Evolutionary conservation across 2,797 vertebrate species (phyloP).

Genomic region (Pseudocheirus occidentalis): DNA sequence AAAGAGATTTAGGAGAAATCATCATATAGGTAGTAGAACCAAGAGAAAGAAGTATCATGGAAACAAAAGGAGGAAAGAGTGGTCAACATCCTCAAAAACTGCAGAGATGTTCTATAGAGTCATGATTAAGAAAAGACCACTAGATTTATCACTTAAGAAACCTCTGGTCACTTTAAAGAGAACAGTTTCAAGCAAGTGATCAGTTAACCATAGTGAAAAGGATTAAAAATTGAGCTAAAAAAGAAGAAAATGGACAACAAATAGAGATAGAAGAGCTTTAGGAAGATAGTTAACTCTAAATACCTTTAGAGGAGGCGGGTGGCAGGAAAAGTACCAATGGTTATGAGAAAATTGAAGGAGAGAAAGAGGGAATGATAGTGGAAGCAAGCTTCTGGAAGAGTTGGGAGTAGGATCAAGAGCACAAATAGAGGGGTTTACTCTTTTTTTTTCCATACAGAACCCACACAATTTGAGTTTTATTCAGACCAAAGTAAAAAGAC

Average conservation of each 20-base stretch:
- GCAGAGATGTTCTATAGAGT: background rate
- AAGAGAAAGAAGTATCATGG: background rate
- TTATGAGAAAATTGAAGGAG: background rate
- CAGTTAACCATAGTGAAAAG: background rate
- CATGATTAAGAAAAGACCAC: background rate
- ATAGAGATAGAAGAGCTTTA: background rate
- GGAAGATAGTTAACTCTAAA: background rate
- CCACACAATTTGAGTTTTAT: too few relatives aligned
- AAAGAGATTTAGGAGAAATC: background rate
- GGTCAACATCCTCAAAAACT: background rate
- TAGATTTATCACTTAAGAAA: background rate
- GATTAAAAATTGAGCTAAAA: background rate
- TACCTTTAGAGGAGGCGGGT: background rate
- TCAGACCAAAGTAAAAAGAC: too few relatives aligned
- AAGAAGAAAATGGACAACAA: background rate
- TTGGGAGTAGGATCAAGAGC: background rate
- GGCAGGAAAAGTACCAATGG: background rate
- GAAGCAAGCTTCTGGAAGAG: background rate
- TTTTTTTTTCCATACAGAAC: too few relatives aligned
- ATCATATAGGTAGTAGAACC: background rate
- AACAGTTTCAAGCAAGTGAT: background rate
- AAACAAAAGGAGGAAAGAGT: background rate
- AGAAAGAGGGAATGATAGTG: background rate
- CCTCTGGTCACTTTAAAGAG: background rate
- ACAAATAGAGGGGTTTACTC: background rate